Evolutionary conservation across 1,140 invertebrate genomes (phyloP).

Genomic region (Drosophila aff.): DNA sequence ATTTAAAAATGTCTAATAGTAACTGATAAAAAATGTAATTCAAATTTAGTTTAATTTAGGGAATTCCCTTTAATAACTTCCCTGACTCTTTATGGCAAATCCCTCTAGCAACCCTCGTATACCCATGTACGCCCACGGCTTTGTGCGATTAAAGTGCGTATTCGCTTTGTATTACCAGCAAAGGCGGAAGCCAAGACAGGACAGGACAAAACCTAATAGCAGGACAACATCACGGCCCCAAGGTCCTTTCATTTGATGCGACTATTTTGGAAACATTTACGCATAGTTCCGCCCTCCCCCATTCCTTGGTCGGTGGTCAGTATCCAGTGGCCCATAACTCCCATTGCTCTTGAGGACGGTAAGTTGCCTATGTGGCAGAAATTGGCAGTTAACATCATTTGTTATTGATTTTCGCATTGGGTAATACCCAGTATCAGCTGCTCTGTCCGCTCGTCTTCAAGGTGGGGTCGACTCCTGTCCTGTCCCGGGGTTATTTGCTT

Average conservation of each 20-base stretch:
- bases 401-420: constrained; percentile 75
- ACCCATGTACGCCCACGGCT: constrained; percentile 25
- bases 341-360: constrained; percentile 5
- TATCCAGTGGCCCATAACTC: constrained; percentile 1
- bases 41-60: too few relatives aligned
- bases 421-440: constrained; percentile 39
- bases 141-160: constrained; percentile 52
- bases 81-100: background rate
- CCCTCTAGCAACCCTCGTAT: constrained; percentile 21
- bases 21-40: background rate
- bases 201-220: constrained; percentile 33
- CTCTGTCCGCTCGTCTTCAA: constrained; percentile 1
- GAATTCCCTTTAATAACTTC: background rate
- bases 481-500: constrained; percentile 41
- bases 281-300: background rate
- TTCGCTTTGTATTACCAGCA: constrained; percentile 39
- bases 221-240: constrained; percentile 28
- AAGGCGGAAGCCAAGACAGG: constrained; percentile 36
- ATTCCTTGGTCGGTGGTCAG: background rate
- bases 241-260: constrained; percentile 59
- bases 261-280: constrained; percentile 47
- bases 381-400: constrained; percentile 82
- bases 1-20: background rate
- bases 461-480: constrained; percentile 13
- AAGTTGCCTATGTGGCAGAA: constrained; percentile 70